Evolutionary conservation across 2,888 invertebrate species (phyloP).

Genomic region (Agelastica alni): DNA sequence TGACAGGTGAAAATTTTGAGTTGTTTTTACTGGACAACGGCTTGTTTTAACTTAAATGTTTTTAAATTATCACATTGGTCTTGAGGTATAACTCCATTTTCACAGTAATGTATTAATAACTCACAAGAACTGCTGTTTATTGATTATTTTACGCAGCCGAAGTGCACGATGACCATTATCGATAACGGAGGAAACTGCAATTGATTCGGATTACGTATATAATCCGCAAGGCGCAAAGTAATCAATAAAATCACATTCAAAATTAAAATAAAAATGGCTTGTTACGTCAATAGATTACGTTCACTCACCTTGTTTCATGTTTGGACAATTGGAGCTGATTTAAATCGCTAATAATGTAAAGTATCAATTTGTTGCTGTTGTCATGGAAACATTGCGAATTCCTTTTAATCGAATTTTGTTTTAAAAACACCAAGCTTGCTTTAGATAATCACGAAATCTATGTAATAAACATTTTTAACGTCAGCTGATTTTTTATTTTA

Average conservation of each 20-base stretch:
- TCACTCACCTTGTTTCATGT: neutral
- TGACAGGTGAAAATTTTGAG: conserved; percentile 51
- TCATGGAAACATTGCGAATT: conserved; percentile 21
- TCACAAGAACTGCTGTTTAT: conserved; percentile 37
- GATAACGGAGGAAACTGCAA: conserved; percentile 38
- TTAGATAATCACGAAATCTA: neutral
- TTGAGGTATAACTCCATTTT: conserved; percentile 36
- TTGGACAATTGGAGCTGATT: neutral
- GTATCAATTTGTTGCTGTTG: conserved; percentile 18
- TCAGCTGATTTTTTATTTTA: neutral
- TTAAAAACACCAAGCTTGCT: too few relatives aligned
- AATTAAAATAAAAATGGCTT: conserved; percentile 20
- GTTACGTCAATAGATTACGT: neutral
- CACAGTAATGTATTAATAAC: conserved; percentile 38
- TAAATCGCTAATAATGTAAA: too few relatives aligned
- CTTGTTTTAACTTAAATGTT: conserved; percentile 10
- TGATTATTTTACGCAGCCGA: conserved; percentile 38
- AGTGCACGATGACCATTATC: conserved; percentile 30
- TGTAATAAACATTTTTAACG: neutral
- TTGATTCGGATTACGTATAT: conserved; percentile 27
- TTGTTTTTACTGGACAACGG: conserved; percentile 14
- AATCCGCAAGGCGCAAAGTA: conserved; percentile 33
- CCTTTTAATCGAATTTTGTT: neutral
- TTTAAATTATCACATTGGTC: conserved; percentile 28
- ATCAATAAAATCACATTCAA: conserved; percentile 27